Percentiles rank a stretch among this genome's conserved stretches.
phyloP scores from a whole-genome alignment of 2,797 vertebrate species.

The Pantherophis vulpinus region DNA sequence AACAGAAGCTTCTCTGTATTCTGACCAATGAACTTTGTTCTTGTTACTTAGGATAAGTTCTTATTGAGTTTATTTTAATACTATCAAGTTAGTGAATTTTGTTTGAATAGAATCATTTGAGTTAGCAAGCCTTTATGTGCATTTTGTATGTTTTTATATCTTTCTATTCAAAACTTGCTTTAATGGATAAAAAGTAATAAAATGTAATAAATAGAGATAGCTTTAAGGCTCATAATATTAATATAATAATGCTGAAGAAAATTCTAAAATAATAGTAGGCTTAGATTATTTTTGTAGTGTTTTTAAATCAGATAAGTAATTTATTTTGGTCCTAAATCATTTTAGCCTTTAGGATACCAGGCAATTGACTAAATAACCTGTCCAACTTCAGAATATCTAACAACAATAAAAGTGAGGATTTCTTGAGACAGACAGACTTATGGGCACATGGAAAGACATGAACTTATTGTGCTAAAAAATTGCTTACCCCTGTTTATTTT shows the following conservation, averaged over 20 bases:
- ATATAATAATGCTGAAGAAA: background rate
- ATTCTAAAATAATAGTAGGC: background rate
- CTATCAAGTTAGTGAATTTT: conserved; percentile 1
- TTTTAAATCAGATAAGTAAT: background rate
- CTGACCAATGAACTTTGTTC: conserved; percentile 48
- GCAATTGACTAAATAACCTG: background rate
- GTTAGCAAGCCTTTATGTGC: background rate
- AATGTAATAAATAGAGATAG: background rate
- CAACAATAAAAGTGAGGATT: background rate
- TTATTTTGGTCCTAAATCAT: background rate
- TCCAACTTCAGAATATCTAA: background rate
- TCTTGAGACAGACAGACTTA: background rate
- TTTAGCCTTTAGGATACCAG: background rate
- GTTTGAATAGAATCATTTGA: background rate
- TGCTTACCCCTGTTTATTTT: background rate
- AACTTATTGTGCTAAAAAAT: background rate
- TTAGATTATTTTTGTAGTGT: background rate
- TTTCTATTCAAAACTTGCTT: background rate
- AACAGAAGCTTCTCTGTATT: conserved; percentile 49
- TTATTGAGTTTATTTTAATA: background rate
- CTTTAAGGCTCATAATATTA: background rate
- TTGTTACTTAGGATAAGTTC: conserved; percentile 37
- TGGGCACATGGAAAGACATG: background rate
- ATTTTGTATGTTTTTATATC: background rate
- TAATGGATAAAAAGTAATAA: background rate